Percentiles rank a stretch among this genome's conserved stretches.
phyloP scores from a whole-genome alignment of 2,113 vertebrate genomes.

The Poecilia latipinna region DNA sequence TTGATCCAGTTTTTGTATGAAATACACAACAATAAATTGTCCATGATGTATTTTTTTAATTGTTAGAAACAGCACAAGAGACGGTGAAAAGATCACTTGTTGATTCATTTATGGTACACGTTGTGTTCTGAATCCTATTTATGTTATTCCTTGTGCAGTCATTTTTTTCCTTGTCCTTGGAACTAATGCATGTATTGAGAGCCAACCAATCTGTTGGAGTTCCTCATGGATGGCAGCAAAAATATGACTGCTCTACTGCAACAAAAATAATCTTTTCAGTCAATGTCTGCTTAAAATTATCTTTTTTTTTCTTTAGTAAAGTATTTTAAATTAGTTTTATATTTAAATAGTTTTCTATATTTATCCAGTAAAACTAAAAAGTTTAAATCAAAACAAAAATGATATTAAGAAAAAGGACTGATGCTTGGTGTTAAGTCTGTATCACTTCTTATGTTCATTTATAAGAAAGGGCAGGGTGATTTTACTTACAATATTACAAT shows the following conservation, averaged over 20 bases:
- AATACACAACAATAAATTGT: no score
- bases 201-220: constrained; percentile 70
- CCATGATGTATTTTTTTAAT: constrained; percentile 13
- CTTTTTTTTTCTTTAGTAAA: constrained; percentile 6
- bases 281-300: constrained; percentile 38
- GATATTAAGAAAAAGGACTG: no score
- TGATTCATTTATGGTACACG: constrained; percentile 56
- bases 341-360: background rate
- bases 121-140: constrained; percentile 54
- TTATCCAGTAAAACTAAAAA: no score
- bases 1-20: no score
- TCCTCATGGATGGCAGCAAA: constrained; percentile 52
- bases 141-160: constrained; percentile 31
- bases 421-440: no score
- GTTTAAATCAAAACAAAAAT: no score
- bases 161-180: constrained; percentile 49
- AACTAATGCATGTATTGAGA: constrained; percentile 45
- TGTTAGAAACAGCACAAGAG: constrained; percentile 27
- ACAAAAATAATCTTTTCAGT: constrained; percentile 58
- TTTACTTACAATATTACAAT: constrained; percentile 7
- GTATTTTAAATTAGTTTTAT: constrained; percentile 1
- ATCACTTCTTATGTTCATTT: background rate
- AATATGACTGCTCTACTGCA: constrained; percentile 46
- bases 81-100: constrained; percentile 52
- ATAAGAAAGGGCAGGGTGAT: background rate